phyloP scores from a whole-genome alignment of 1,140 invertebrate genomes.

The Nylanderia fulva region DNA sequence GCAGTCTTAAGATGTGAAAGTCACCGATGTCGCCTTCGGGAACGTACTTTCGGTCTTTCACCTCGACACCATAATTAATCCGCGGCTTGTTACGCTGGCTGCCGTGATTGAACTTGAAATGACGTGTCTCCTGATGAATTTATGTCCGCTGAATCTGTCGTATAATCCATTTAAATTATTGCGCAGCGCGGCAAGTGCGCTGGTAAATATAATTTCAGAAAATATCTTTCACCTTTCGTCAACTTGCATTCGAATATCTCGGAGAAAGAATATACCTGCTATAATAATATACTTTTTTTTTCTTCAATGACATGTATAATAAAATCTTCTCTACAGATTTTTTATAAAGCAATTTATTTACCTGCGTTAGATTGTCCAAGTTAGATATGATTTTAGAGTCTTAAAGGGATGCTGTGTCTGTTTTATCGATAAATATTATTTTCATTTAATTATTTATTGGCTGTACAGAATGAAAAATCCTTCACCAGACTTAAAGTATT shows the following conservation, averaged over 20 bases:
- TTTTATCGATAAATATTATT: too few relatives aligned
- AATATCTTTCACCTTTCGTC: neutral
- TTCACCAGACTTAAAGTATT: too few relatives aligned
- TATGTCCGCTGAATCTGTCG: neutral
- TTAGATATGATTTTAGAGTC: too few relatives aligned
- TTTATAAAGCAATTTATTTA: too few relatives aligned
- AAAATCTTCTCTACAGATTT: too few relatives aligned
- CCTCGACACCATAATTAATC: constrained; percentile 74
- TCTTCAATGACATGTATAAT: too few relatives aligned
- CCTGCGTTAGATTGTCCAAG: too few relatives aligned
- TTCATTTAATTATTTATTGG: too few relatives aligned
- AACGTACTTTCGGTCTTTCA: constrained; percentile 69
- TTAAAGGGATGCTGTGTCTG: too few relatives aligned
- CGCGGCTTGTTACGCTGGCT: constrained; percentile 62
- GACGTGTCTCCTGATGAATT: constrained; percentile 24
- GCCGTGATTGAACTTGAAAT: constrained; percentile 60
- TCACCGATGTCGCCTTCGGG: constrained; percentile 70
- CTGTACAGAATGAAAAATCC: too few relatives aligned
- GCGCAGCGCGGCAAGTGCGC: neutral
- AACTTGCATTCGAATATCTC: constrained; percentile 7
- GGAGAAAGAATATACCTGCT: neutral
- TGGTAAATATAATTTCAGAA: too few relatives aligned
- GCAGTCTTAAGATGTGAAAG: constrained; percentile 69
- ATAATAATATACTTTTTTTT: neutral
- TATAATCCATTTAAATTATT: neutral